These are phyloP conservation scores for Sparus aurata DNA, from an alignment of 2,797 vertebrate genomes.

Conservation along the genomic window DNA sequence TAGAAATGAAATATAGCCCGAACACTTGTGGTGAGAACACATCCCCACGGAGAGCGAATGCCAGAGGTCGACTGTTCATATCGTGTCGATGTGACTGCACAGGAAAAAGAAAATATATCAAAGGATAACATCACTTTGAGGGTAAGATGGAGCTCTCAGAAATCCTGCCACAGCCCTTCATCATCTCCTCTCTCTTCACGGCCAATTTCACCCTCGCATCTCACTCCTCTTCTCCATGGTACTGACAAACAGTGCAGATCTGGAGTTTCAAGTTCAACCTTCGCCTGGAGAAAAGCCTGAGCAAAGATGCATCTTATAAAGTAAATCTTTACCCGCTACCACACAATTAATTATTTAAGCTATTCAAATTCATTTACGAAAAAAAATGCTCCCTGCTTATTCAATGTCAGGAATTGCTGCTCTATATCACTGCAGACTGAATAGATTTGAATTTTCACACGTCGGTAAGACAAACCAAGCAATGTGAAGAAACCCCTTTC, in stretches of 20 bases:
- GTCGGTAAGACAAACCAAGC: background rate
- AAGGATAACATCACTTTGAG: constrained; percentile 59
- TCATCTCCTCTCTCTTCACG: constrained; percentile 59
- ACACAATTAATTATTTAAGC: background rate
- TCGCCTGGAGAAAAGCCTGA: constrained; percentile 36
- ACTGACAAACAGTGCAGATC: constrained; percentile 57
- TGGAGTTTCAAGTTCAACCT: constrained; percentile 40
- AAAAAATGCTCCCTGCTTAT: background rate
- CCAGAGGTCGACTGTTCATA: constrained; percentile 56
- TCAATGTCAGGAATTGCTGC: constrained; percentile 4
- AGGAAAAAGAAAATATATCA: constrained; percentile 61
- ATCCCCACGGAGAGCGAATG: constrained; percentile 46
- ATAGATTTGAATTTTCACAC: background rate
- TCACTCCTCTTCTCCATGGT: constrained; percentile 41
- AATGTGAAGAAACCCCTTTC: background rate
- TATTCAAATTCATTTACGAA: background rate
- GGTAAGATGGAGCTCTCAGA: constrained; percentile 49
- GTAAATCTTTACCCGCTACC: constrained; percentile 8
- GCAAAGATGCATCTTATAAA: constrained; percentile 27
- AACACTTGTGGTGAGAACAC: constrained; percentile 37
- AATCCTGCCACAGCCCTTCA: constrained; percentile 59
- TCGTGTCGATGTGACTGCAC: constrained; percentile 51
- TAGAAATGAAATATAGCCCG: constrained; percentile 36
- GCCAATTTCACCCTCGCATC: constrained; percentile 63
- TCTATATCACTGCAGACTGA: background rate